Percentiles rank a stretch among this genome's conserved stretches.
These are phyloP conservation scores for Parascotia fuliginaria DNA, from an alignment of 2,888 invertebrate species.

Conservation along the genomic window DNA sequence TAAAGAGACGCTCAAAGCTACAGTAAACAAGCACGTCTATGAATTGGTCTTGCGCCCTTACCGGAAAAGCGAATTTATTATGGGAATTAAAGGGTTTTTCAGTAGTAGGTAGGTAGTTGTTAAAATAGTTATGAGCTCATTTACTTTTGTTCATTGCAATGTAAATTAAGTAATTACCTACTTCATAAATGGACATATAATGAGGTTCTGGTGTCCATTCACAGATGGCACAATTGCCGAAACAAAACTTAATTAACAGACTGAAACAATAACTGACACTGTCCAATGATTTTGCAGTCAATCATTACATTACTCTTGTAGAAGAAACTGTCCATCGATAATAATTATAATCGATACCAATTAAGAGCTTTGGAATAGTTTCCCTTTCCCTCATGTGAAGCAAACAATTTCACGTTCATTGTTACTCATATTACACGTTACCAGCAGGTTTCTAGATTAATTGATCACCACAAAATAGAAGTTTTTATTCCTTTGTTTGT, in stretches of 20 bases:
- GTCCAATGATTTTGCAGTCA: constrained; percentile 22
- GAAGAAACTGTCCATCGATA: constrained; percentile 14
- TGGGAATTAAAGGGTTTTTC: not conserved
- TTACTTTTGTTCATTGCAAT: not conserved
- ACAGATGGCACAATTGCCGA: constrained; percentile 9
- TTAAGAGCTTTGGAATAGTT: constrained; percentile 27
- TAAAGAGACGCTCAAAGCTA: constrained; percentile 1
- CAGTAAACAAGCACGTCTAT: not conserved
- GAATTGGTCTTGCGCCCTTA: not conserved
- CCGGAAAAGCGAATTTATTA: not conserved
- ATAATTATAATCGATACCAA: too few relatives aligned
- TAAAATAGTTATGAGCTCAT: not conserved
- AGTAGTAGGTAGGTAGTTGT: too few relatives aligned
- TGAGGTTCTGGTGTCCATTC: constrained; percentile 7
- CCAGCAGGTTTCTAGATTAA: constrained; percentile 8
- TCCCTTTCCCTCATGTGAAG: constrained; percentile 8
- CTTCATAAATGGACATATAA: not conserved
- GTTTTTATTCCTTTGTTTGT: not conserved
- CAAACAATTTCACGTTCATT: constrained; percentile 27
- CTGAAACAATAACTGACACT: constrained; percentile 16
- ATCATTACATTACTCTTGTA: too few relatives aligned
- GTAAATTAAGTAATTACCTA: constrained; percentile 1
- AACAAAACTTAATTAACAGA: too few relatives aligned
- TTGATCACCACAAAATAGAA: not conserved
- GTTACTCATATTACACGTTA: constrained; percentile 10